Base-by-base conservation (phyloP, 1,140 invertebrate genomes). In the Ylistrum balloti region DNA sequence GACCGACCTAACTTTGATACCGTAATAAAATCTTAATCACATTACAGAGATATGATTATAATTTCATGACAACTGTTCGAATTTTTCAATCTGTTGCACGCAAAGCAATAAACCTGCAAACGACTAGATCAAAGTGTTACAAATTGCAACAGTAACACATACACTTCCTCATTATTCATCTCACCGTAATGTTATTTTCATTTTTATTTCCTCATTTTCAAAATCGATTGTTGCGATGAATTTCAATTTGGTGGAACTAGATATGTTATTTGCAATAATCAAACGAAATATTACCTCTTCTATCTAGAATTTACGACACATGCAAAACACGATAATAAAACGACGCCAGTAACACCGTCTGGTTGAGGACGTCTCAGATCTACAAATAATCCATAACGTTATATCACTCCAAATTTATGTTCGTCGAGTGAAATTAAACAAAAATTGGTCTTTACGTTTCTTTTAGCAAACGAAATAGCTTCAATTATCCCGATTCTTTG, bases 221-320 rank as follows among this genome's bases (percentile, higher is more conserved):
- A 74, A 28, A 74, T 28, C n/a, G 22, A 74, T 28, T 74, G n/a
- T 28, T 28, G 56, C 28, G 56, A 74, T 74, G 56, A 74, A 74
- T 74, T 74, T 28, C 56, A 74, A 74, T 74, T 74, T 74, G n/a
- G 56, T 9, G 17, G 56, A n/a, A 74, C n/a, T 74, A 74, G 56
- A 74, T 74, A 74, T 11, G 56, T 11, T 74, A 74, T 74, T 74
- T 74, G 56, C 28, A 74, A 74, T n/a, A 74, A 74, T 74, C 56
- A 74, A 28, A 74, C n/a, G 1, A 74, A 74, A 74, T 74, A 74
- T 74, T 74, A 74, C 56, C 9, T 5, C 56, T 74, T 5, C 56
- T 74, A 74, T 74, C 56, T 74, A 28, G 22, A 74, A 74, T 74
- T 74, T 74, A 74, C 22, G 56, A 74, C 56, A 28, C 56, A 28